phyloP scores from a whole-genome alignment of 2,113 vertebrate genomes.

The Siniperca chuatsi region DNA sequence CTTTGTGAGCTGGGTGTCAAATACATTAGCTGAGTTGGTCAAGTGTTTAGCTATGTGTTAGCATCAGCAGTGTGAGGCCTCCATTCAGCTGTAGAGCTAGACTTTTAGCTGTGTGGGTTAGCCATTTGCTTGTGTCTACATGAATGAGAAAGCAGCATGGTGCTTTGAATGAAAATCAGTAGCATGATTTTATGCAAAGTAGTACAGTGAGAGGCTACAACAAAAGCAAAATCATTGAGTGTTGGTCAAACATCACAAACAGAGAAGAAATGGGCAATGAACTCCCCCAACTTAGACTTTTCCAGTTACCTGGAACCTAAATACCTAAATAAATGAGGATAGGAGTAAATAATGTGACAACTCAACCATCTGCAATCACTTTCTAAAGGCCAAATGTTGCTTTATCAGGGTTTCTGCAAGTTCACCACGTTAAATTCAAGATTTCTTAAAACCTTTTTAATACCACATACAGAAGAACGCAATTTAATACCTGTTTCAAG shows the following conservation, averaged over 20 bases:
- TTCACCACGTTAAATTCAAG: background rate
- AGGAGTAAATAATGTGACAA: background rate
- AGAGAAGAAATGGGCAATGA: background rate
- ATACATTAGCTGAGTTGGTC: slow-evolving; percentile 39
- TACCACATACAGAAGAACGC: background rate
- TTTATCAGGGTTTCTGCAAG: background rate
- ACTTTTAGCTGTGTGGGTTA: slow-evolving; percentile 45
- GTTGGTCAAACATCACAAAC: background rate
- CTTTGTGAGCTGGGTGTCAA: slow-evolving; percentile 45
- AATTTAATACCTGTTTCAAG: background rate
- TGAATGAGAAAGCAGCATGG: slow-evolving; percentile 21
- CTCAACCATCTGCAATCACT: background rate
- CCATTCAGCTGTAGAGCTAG: background rate
- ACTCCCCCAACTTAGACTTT: background rate
- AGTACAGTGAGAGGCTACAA: slow-evolving; percentile 10
- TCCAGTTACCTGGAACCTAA: slow-evolving; percentile 6
- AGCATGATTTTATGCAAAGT: slow-evolving; percentile 39
- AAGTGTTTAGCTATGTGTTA: slow-evolving; percentile 67
- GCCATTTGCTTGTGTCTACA: slow-evolving; percentile 13
- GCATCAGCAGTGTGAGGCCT: slow-evolving; percentile 53
- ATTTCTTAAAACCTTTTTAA: background rate
- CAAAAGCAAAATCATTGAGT: background rate
- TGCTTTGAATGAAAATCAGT: slow-evolving; percentile 17
- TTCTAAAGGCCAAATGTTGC: background rate
- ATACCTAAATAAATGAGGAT: background rate